These are phyloP conservation scores for Mus spretus DNA, from an alignment of 2,797 vertebrate genomes.

Conservation along the genomic window DNA sequence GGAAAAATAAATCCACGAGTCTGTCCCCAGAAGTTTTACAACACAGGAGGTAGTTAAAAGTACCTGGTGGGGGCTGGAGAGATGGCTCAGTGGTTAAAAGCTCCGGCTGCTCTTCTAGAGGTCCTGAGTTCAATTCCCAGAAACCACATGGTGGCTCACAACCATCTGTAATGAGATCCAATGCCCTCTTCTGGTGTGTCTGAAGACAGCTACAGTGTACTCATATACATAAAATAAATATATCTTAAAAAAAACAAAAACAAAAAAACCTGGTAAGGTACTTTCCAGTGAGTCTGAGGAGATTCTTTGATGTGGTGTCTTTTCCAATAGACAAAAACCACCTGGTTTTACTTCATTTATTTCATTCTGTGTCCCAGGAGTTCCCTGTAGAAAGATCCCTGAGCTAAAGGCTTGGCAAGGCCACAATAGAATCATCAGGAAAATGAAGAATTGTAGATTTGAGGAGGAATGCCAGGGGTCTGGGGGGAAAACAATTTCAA, in stretches of 20 bases:
- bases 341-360: background rate
- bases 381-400: background rate
- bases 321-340: background rate
- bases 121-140: too few relatives aligned
- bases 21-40: background rate
- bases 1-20: background rate
- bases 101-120: too few relatives aligned
- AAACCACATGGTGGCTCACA: too few relatives aligned
- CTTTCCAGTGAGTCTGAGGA: background rate
- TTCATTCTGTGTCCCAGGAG: background rate
- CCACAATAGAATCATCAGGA: background rate
- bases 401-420: background rate
- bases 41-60: too few relatives aligned
- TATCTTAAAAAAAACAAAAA: too few relatives aligned
- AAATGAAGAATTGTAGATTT: background rate
- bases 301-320: background rate
- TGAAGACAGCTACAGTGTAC: too few relatives aligned
- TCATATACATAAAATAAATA: too few relatives aligned
- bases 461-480: background rate
- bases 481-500: background rate
- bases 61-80: too few relatives aligned
- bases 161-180: too few relatives aligned
- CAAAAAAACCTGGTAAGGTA: background rate
- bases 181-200: too few relatives aligned
- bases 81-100: too few relatives aligned